phyloP scores from a whole-genome alignment of 2,113 vertebrate species.

The Nothobranchius kuhntae region DNA sequence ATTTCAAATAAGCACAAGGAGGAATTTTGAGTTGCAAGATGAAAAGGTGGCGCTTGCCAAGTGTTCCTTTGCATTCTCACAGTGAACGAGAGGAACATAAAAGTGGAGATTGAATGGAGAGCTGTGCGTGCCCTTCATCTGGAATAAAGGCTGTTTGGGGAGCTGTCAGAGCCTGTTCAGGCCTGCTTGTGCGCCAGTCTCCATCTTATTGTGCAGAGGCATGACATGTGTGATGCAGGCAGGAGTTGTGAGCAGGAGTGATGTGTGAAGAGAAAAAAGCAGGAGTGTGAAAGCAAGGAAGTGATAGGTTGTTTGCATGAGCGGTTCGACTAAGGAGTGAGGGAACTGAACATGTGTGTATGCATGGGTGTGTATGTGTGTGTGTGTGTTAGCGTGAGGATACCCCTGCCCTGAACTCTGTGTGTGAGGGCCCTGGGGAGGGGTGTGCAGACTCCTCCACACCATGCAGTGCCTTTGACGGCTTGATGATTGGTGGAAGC shows the following conservation, averaged over 20 bases:
- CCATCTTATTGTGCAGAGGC: conserved; percentile 26
- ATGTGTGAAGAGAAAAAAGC: conserved; percentile 17
- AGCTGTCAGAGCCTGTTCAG: conserved; percentile 47
- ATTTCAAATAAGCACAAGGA: not conserved
- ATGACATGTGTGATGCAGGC: conserved; percentile 45
- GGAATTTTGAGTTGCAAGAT: conserved; percentile 7
- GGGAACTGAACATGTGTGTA: not conserved
- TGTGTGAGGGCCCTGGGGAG: conserved; percentile 61
- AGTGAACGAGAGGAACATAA: conserved; percentile 42
- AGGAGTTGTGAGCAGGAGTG: conserved; percentile 19
- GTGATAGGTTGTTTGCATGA: conserved; percentile 14
- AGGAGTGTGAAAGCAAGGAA: conserved; percentile 18
- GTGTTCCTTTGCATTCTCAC: conserved; percentile 14
- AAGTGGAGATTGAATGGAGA: conserved; percentile 35
- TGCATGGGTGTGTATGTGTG: conserved; percentile 4
- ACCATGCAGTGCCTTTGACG: conserved; percentile 17
- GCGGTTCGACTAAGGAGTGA: not conserved
- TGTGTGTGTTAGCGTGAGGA: conserved; percentile 16
- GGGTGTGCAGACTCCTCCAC: conserved; percentile 33
- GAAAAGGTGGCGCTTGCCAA: conserved; percentile 34
- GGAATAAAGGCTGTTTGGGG: conserved; percentile 51
- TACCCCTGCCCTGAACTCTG: conserved; percentile 67
- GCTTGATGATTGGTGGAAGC: conserved; percentile 40
- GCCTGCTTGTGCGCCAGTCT: conserved; percentile 38
- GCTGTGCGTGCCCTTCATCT: conserved; percentile 32